phyloP scores from a whole-genome alignment of 2,797 vertebrate genomes.

The Pseudomugil gertrudae region DNA sequence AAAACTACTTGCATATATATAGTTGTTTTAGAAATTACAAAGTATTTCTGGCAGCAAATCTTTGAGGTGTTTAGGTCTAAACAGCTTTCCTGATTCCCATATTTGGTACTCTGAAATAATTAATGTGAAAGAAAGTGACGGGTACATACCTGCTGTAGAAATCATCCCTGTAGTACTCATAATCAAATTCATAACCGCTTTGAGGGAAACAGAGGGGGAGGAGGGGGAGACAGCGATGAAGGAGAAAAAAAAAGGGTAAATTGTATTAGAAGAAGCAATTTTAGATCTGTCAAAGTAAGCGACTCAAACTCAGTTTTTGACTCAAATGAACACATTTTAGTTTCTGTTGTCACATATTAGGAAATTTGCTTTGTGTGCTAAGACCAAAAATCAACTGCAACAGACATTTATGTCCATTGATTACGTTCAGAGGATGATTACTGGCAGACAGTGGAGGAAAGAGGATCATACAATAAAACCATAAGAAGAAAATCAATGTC shows the following conservation, averaged over 20 bases:
- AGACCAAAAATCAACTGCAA: conserved; percentile 29
- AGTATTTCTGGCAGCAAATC: neutral
- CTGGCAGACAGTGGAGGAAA: conserved; percentile 8
- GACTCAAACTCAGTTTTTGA: conserved; percentile 47
- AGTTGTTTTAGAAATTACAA: neutral
- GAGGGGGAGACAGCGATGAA: conserved; percentile 17
- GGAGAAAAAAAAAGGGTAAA: conserved; percentile 8
- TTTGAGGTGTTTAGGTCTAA: neutral
- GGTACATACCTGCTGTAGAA: conserved; percentile 96
- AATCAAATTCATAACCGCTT: conserved; percentile 98
- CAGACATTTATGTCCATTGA: too few species aligned
- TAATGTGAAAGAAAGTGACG: neutral
- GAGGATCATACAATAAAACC: conserved; percentile 20
- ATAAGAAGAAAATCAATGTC: conserved; percentile 50
- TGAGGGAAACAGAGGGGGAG: conserved; percentile 22
- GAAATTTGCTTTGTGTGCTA: conserved; percentile 19
- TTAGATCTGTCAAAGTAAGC: conserved; percentile 51
- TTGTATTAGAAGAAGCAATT: conserved; percentile 27
- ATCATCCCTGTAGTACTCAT: conserved; percentile 99
- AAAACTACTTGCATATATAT: neutral
- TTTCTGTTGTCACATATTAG: conserved; percentile 36
- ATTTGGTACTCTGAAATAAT: neutral
- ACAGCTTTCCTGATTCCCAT: neutral
- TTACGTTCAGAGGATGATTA: conserved; percentile 18
- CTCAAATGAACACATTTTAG: conserved; percentile 22